phyloP scores from a whole-genome alignment of 2,113 vertebrate species.

The Monarcha castaneiventris region DNA sequence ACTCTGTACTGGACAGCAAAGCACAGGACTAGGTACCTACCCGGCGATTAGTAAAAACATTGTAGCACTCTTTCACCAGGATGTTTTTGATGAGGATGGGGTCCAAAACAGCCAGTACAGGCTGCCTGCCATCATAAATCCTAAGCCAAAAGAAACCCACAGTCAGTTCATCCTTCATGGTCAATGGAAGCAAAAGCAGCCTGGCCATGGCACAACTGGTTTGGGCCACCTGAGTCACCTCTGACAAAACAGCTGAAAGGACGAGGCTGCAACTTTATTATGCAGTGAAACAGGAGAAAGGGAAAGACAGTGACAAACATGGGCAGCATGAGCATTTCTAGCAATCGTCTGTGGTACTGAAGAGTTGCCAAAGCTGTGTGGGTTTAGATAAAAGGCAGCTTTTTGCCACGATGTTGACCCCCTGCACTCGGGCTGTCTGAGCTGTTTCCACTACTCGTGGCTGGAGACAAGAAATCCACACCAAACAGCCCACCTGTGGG shows the following conservation, averaged over 20 bases:
- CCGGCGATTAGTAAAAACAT: conserved; percentile 74
- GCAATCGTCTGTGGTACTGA: background rate
- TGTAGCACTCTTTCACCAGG: conserved; percentile 81
- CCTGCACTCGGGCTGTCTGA: background rate
- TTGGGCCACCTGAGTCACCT: background rate
- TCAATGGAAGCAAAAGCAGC: background rate
- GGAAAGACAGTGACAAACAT: background rate
- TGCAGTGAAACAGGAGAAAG: background rate
- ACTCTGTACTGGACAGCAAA: background rate
- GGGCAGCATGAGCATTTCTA: background rate
- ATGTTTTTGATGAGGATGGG: conserved; percentile 74
- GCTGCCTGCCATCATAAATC: conserved; percentile 74
- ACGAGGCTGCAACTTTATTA: background rate
- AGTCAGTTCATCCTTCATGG: background rate
- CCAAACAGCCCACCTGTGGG: background rate
- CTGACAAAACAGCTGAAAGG: background rate
- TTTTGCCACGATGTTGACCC: background rate
- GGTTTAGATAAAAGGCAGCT: background rate
- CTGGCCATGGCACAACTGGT: background rate
- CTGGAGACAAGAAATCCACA: background rate
- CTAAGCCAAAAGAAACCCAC: conserved; percentile 54
- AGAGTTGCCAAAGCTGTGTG: background rate
- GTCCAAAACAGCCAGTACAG: conserved; percentile 70
- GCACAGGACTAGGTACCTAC: background rate
- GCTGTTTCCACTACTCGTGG: background rate